Base-by-base conservation (phyloP, 2,888 invertebrate genomes). In the Meta bourneti region DNA sequence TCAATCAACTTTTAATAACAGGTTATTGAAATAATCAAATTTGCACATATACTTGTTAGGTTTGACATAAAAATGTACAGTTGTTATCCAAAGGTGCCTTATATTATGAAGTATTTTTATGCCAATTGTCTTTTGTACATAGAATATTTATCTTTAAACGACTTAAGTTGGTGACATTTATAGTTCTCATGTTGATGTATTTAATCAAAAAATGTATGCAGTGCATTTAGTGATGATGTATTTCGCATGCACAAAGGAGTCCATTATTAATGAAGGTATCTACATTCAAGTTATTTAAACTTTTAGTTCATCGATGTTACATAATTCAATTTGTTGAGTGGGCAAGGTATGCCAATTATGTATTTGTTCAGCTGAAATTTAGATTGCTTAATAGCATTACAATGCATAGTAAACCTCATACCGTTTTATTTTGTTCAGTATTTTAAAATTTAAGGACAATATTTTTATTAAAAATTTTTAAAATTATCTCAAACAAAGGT, bases 131-230 rank as follows among this genome's bases (percentile, higher is more conserved):
- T n/a, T 16, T 49, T 77, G 51, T 77, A 79, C 34, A 79, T 54
- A 20, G 34, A 34, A 34, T 79, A 34, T 79, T 79, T 77, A 51
- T 20, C 1, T n/a, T 19, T n/a, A 51, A 49, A 74, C 9, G 9
- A 6, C n/a, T 75, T 78, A 78, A 61, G 34, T 13, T 61, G 16
- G 54, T 13, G 11, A n/a, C 13, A 75, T 75, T 75, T 61, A 6
- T 34, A 78, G 52, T 19, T 34, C 6, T 79, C 54, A 34, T 13
- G 52, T 77, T 51, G 16, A 51, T 51, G 52, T n/a, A 51, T 77
- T 77, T 52, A 77, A 77, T 11, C 34, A 20, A 74, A 11, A 34
- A 74, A 74, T 20, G 74, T 77, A 51, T 77, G 52, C 19, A 77
- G 19, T 77, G 51, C n/a, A 77, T 77, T 77, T 34, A 34, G 34